A percentile compares a stretch with the other conserved stretches of the same genome.
Conservation (phyloP, 2,113 vertebrate species). For the Dryoscopus gambensis region DNA sequence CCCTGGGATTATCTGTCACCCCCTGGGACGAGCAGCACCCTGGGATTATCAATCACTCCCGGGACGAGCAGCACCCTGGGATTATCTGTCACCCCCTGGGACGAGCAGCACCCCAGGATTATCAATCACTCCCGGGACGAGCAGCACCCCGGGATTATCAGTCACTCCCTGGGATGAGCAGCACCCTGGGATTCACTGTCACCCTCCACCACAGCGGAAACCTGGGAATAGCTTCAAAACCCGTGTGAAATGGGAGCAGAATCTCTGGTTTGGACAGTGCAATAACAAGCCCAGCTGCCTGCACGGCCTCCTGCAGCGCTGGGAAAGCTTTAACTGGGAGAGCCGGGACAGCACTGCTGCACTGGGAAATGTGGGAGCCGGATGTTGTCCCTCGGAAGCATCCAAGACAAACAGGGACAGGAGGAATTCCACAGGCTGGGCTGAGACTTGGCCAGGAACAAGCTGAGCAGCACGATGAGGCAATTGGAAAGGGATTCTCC, state of each 20-base stretch:
- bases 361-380: not conserved
- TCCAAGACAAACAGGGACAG: not conserved
- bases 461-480: not conserved
- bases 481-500: not conserved
- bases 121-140: not conserved
- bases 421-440: not conserved
- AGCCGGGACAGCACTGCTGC: not conserved
- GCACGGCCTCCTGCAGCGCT: not conserved
- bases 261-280: not conserved
- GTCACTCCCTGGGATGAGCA: not conserved
- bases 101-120: too few species aligned
- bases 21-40: not conserved
- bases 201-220: not conserved
- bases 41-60: not conserved
- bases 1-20: not conserved
- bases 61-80: not conserved
- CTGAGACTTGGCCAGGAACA: not conserved
- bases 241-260: not conserved
- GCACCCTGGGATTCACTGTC: not conserved
- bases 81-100: not conserved
- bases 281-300: not conserved
- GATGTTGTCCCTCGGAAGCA: not conserved
- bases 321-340: not conserved
- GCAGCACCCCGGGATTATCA: not conserved
- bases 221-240: rapidly evolving